These are phyloP conservation scores for Clamator glandarius DNA, from an alignment of 2,797 vertebrate genomes.

Conservation along the genomic window DNA sequence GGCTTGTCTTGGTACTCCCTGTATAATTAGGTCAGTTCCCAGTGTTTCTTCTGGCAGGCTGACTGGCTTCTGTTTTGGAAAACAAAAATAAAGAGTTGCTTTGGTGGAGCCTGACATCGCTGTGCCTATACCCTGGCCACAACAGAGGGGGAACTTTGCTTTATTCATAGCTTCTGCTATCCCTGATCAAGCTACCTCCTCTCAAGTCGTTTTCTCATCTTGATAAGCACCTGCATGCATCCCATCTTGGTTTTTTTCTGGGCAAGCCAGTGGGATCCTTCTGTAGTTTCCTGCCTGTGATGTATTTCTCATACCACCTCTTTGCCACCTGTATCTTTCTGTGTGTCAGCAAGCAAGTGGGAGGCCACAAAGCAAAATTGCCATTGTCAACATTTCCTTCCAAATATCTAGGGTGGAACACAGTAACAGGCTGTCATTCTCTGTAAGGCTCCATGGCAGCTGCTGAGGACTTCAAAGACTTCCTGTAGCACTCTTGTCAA, in stretches of 20 bases:
- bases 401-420: neutral
- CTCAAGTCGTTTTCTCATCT: neutral
- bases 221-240: neutral
- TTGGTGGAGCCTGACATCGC: neutral
- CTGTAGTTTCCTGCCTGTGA: neutral
- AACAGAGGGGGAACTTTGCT: neutral
- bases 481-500: neutral
- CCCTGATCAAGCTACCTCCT: neutral
- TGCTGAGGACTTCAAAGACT: conserved; percentile 18
- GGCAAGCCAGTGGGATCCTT: neutral
- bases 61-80: neutral
- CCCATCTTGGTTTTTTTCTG: neutral
- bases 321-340: neutral
- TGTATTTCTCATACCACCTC: neutral
- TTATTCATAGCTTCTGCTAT: neutral
- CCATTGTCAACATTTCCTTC: neutral
- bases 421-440: neutral
- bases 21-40: conserved; percentile 5
- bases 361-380: neutral
- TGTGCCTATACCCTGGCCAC: neutral
- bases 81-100: neutral
- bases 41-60: neutral
- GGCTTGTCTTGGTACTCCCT: neutral
- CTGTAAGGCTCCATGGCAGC: neutral
- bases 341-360: neutral